A percentile compares a stretch with the other conserved stretches of the same genome.
phyloP scores from a whole-genome alignment of 2,797 vertebrate species.

The Pelodytes ibericus region DNA sequence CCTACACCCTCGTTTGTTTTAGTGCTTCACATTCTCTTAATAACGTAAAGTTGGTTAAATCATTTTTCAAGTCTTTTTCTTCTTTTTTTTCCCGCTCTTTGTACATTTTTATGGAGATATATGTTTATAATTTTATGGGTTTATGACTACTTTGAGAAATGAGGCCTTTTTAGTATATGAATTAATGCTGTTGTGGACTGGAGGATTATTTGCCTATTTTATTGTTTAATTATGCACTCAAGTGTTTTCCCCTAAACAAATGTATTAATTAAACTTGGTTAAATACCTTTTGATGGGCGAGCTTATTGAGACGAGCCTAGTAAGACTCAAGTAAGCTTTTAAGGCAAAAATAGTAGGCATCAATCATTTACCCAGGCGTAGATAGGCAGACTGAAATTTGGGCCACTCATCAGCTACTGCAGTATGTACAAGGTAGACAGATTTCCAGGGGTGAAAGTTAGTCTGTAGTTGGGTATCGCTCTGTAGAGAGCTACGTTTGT shows the following conservation, averaged over 20 bases:
- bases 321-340: background rate
- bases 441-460: slow-evolving; percentile 46
- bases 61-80: background rate
- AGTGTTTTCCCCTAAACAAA: slow-evolving; percentile 8
- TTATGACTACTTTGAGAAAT: slow-evolving; percentile 11
- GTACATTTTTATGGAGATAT: slow-evolving; percentile 10
- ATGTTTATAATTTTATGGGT: background rate
- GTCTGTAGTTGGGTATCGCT: slow-evolving; percentile 30
- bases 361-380: background rate
- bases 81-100: background rate
- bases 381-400: background rate
- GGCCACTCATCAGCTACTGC: slow-evolving; percentile 33
- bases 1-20: background rate
- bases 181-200: background rate
- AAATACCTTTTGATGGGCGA: background rate
- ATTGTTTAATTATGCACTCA: slow-evolving; percentile 5
- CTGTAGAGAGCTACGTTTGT: slow-evolving; percentile 10
- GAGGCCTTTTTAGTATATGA: background rate
- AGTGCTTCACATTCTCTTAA: background rate
- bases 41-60: background rate
- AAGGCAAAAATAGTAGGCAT: slow-evolving; percentile 3
- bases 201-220: background rate
- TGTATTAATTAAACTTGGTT: slow-evolving; percentile 5
- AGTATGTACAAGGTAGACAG: slow-evolving; percentile 43
- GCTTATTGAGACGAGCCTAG: background rate